A percentile compares a stretch with the other conserved stretches of the same genome.
These are phyloP conservation scores for Drosophila subpulchrella DNA, from an alignment of 1,140 invertebrate species.

Conservation along the genomic window DNA sequence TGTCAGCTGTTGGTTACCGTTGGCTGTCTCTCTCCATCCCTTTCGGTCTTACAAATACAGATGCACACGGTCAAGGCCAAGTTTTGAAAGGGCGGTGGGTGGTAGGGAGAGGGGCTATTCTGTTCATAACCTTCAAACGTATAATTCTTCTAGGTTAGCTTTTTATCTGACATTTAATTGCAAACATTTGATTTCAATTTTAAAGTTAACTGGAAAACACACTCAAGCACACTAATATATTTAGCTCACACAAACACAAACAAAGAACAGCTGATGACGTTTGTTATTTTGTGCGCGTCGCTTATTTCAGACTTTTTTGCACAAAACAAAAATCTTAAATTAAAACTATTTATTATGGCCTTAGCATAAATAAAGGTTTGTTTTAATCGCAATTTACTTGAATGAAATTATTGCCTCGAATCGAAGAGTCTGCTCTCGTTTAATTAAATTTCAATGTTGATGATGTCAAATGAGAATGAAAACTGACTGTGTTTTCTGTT, in stretches of 20 bases:
- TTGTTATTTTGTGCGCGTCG: constrained; percentile 74
- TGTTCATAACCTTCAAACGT: constrained; percentile 71
- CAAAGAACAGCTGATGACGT: constrained; percentile 78
- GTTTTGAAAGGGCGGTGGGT: constrained; percentile 19
- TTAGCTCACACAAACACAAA: constrained; percentile 24
- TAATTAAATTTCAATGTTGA: constrained; percentile 83
- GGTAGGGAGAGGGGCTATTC: constrained; percentile 28
- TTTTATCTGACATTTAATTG: constrained; percentile 30
- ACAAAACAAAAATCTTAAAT: constrained; percentile 53
- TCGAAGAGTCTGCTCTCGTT: constrained; percentile 66
- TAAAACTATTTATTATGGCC: constrained; percentile 44
- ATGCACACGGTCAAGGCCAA: constrained; percentile 76
- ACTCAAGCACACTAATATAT: constrained; percentile 14
- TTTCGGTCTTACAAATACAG: constrained; percentile 36
- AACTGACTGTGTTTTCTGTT: constrained; percentile 78
- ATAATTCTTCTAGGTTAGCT: constrained; percentile 68
- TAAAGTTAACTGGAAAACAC: constrained; percentile 5
- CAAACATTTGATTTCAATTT: constrained; percentile 29
- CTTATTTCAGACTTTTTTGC: constrained; percentile 44
- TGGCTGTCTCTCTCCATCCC: constrained; percentile 34
- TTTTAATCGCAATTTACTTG: constrained; percentile 57
- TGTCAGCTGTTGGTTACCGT: constrained; percentile 76
- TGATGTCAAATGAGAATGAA: constrained; percentile 83
- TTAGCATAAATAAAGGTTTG: constrained; percentile 58
- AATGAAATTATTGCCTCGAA: constrained; percentile 37